Evolutionary conservation across 2,888 invertebrate species (phyloP).

Genomic region (Hanleya hanleyi): DNA sequence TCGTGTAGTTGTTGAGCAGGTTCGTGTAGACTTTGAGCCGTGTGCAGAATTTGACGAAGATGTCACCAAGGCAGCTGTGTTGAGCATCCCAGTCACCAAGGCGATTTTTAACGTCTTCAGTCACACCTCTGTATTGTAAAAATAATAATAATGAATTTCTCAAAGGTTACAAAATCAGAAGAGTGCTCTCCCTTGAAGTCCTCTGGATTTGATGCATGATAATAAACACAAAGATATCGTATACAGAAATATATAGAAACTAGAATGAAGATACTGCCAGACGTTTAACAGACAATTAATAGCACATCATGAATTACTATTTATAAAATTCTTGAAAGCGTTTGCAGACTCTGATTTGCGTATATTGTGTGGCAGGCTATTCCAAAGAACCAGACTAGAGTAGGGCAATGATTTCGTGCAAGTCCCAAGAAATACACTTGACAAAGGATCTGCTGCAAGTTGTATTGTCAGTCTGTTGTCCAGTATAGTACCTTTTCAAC

Average conservation of each 20-base stretch:
- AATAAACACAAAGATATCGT: not conserved
- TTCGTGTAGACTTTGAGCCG: constrained; percentile 67
- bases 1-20: constrained; percentile 69
- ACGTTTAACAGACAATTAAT: too few species aligned
- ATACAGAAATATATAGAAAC: not conserved
- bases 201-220: not conserved
- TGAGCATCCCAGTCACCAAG: constrained; percentile 63
- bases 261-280: too few species aligned
- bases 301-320: too few species aligned
- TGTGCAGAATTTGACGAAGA: constrained; percentile 67
- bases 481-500: too few species aligned
- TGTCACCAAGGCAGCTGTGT: constrained; percentile 67
- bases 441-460: too few species aligned
- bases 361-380: too few species aligned
- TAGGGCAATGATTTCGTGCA: too few species aligned
- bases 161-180: not conserved
- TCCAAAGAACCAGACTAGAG: too few species aligned
- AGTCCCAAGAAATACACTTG: too few species aligned
- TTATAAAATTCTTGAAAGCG: too few species aligned
- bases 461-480: too few species aligned
- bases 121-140: constrained; percentile 51
- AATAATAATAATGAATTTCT: not conserved
- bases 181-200: not conserved
- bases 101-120: constrained; percentile 62
- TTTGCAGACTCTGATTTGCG: too few species aligned